Evolutionary conservation across 2,113 vertebrate species (phyloP), one percentile per base, ranked within the genome.

Genomic region (Brachypodius melanocephalos): DNA sequence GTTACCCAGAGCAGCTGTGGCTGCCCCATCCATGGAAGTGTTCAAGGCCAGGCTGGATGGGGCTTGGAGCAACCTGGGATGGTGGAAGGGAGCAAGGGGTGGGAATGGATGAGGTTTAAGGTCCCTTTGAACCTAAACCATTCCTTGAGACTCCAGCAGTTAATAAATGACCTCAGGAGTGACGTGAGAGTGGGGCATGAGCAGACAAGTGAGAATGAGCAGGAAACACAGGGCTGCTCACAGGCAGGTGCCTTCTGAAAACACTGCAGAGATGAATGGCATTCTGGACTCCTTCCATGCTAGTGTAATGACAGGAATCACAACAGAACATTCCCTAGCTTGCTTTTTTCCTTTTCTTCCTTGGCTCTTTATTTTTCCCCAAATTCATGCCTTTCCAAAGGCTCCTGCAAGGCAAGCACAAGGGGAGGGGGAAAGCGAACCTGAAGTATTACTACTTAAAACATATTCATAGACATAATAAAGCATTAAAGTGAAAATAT

Each of bases 401-500:
- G 72, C 88, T 94, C 86, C 61, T 91, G 80, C 88, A 74, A 97
- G 95, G 88, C 21, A 55, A 95, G 85, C 38, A 2, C 72, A 36
- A 76, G 92, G 75, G 86, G 89, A 81, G 82, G 82, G 94, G 55
- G 31, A 72, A 93, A 90, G 82, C 15, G 18, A 94, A 96, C 12
- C 83, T 97, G 93, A 97, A 98, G 97, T 98, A 98, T 98, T 98
- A 97, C 97, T 98, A 98, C 98, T 98, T 98, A 96, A 93, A 97
- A 95, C 97, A 96, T 98, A 98, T 97, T 98, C 98, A 97, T 95
- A 98, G 98, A 98, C 98, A 99, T 99, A 99, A 99, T 98, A 97
- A 98, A 98, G 98, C 98, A 98, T 99, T 99, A 98, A 98, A 98
- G 98, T 98, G 98, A 98, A 99, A 98, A 99, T 99, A 98, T 98